These are phyloP conservation scores for Eristalinus aeneus DNA, from an alignment of 2,888 invertebrate genomes.

Conservation along the genomic window DNA sequence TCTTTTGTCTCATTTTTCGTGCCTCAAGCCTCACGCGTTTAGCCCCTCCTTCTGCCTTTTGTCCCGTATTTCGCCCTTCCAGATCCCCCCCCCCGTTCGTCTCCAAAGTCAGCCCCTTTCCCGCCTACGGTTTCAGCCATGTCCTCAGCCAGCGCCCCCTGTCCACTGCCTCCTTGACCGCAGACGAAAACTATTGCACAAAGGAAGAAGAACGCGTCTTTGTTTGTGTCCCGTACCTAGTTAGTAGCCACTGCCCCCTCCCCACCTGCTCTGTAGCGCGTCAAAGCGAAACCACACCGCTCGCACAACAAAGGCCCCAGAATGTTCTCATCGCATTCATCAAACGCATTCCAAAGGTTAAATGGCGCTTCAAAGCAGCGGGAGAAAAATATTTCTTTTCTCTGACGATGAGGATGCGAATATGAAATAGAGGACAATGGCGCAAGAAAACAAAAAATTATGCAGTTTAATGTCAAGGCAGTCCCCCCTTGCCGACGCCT, in stretches of 20 bases:
- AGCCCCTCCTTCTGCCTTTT: too few species aligned
- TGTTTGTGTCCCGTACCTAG: too few species aligned
- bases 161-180: too few species aligned
- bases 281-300: neutral
- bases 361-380: slow-evolving; percentile 12
- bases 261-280: neutral
- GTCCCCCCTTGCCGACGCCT: slow-evolving; percentile 21
- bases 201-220: too few species aligned
- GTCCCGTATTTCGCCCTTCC: too few species aligned
- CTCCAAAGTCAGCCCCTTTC: too few species aligned
- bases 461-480: slow-evolving; percentile 48
- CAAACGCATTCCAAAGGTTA: slow-evolving; percentile 36
- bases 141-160: too few species aligned
- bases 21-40: too few species aligned
- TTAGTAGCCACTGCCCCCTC: neutral
- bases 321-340: slow-evolving; percentile 20
- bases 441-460: slow-evolving; percentile 11
- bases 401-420: neutral
- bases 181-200: too few species aligned
- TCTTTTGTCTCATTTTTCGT: too few species aligned
- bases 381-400: neutral
- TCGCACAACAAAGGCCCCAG: neutral
- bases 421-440: neutral
- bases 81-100: too few species aligned
- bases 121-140: too few species aligned